Conservation (phyloP, 2,113 vertebrate species). For the Mobula birostris region DNA sequence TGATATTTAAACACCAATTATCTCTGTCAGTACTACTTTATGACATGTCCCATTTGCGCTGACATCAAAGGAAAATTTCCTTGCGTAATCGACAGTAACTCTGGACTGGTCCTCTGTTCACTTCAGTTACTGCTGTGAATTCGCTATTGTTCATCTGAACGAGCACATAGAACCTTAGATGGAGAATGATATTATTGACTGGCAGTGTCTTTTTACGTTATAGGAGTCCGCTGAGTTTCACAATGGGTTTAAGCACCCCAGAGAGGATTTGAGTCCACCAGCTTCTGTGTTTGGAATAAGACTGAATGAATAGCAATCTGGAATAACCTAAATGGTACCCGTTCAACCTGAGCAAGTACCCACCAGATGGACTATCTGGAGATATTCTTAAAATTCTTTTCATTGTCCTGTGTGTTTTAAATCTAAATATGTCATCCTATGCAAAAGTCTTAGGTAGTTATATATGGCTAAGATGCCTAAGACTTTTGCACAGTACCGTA, state of each 20-base stretch:
- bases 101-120: background rate
- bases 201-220: background rate
- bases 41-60: background rate
- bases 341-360: background rate
- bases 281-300: background rate
- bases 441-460: no score
- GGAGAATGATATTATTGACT: background rate
- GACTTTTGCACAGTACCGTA: no score
- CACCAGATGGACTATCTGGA: background rate
- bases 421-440: no score
- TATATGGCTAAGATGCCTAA: no score
- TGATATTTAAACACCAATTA: background rate
- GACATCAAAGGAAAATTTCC: background rate
- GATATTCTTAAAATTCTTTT: background rate
- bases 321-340: background rate
- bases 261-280: background rate
- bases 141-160: slow-evolving; percentile 1
- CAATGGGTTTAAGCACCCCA: background rate
- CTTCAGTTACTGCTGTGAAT: background rate
- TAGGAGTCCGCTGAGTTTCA: background rate
- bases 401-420: background rate
- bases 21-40: background rate
- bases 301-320: background rate
- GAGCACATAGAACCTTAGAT: background rate
- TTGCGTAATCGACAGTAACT: background rate